Evolutionary conservation across 2,888 invertebrate genomes (phyloP), one percentile per base, ranked within the genome.

Genomic region (Marronus borbonicus): DNA sequence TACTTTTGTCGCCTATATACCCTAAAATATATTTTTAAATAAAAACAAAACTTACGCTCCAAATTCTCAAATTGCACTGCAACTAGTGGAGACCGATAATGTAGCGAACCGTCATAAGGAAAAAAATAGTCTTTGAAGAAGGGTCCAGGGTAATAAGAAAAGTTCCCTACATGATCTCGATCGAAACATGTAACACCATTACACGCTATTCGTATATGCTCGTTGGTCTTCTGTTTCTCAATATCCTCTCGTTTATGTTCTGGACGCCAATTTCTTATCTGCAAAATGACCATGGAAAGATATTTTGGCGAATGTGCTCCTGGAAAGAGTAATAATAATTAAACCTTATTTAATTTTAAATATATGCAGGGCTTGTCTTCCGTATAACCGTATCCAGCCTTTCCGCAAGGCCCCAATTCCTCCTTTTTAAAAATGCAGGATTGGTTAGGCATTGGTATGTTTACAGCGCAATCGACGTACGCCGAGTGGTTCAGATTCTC

Each of bases 1-100:
- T 24, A 24, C 24, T 24, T 24, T 2, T 24, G 2, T 24, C 24
- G 2, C 24, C 2, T 24, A 24, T 24, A 24, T 24, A 24, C 24
- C 24, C 24, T 24, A 2, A 24, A 24, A 24, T 24, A 39, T 3
- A 8, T 44, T 44, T 44, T 8, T 0, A 44, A 44, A 44, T 8
- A 44, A 44, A 44, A 12, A 8, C 44, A 2, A 44, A 44, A 88
- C 74, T 80, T 79, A 84, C 82, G 70, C 65, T 79, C 66, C 60
- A 83, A 79, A 77, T 82, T 77, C 28, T 79, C 70, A 62, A 94
- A 89, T 83, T 91, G 90, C 62, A 93, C 89, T 5, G 93, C 93
- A 3, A 94, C 91, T 52, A 93, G 83, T 0, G 94, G 94, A 39
- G 92, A 90, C 79, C 92, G 89, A 85, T 93, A 93, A 5, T 91